Evolutionary conservation across 2,797 vertebrate genomes (phyloP).

Genomic region (Zonotrichia albicollis): DNA sequence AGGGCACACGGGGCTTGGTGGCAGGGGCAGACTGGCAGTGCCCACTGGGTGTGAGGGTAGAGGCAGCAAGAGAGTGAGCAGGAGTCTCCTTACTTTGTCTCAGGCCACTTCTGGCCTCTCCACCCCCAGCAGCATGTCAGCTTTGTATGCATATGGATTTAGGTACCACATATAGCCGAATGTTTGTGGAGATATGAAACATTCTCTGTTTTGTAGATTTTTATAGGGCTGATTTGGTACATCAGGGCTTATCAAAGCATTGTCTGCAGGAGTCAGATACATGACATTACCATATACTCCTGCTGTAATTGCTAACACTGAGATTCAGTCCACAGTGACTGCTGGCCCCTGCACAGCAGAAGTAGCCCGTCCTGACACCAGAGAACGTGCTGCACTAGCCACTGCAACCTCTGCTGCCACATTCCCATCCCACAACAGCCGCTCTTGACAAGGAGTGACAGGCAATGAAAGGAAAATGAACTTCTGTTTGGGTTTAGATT

Average conservation of each 20-base stretch:
- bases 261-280: background rate
- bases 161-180: background rate
- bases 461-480: background rate
- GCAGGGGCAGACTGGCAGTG: background rate
- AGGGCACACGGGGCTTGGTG: background rate
- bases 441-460: background rate
- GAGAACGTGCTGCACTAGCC: background rate
- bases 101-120: background rate
- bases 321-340: background rate
- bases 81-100: background rate
- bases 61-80: background rate
- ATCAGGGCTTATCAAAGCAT: background rate
- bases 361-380: background rate
- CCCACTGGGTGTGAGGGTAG: background rate
- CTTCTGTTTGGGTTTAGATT: background rate
- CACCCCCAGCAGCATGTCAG: background rate
- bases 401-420: background rate
- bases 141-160: background rate
- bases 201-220: background rate
- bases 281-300: background rate
- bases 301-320: background rate
- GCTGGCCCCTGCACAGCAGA: background rate
- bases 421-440: background rate
- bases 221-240: slow-evolving; percentile 16
- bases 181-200: slow-evolving; percentile 20